Base-by-base conservation (phyloP, 1,140 invertebrate species). In the Drosophila nasuta region DNA sequence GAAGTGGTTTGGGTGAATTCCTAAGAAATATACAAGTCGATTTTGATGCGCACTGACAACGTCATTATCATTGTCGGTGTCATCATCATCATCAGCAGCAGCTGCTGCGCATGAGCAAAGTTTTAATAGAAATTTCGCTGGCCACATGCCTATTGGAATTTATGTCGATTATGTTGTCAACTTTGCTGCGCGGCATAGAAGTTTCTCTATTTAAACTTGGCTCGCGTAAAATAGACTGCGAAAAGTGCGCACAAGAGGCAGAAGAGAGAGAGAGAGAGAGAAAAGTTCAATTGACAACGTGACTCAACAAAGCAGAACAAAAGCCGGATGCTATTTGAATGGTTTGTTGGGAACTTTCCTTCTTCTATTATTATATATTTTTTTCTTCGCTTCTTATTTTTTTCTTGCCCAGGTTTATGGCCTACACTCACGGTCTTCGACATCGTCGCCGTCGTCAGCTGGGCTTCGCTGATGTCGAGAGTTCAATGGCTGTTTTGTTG, bases 161-260 rank as follows among this genome's bases (percentile, higher is more conserved):
- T 88, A 89, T 83, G 77, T 88, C 83, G 83, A 88, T 89, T 89
- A 87, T 87, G 78, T 82, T 80, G 83, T 87, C 83, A 87, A 87
- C 83, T 87, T 87, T 88, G 35, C 35, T 68, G 70, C 80, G 43
- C 58, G 35, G 49, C 15, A 54, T 15, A 8, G 62, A 87, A 87
- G 77, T 87, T 87, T 87, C 70, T 77, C 83, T 88, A 87, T 87
- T 87, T 87, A 88, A 87, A 87, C 73, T 87, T 88, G 70, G 63
- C 48, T 49, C 35, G 79, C 76, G 69, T 80, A 87, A 75, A 88
- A 59, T 88, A 88, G 82, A 88, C 77, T 80, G 66, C 69, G 70
- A 71, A 75, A 71, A 35, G n/a, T 38, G 35, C 13, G 35, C 33
- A 10, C n/a, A 1, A n/a, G n/a, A 45, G 56, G 11, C 30, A 54